Evolutionary conservation across 2,888 invertebrate genomes (phyloP), one percentile per base, ranked within the genome.

Genomic region (Caenorhabditis sp.): DNA sequence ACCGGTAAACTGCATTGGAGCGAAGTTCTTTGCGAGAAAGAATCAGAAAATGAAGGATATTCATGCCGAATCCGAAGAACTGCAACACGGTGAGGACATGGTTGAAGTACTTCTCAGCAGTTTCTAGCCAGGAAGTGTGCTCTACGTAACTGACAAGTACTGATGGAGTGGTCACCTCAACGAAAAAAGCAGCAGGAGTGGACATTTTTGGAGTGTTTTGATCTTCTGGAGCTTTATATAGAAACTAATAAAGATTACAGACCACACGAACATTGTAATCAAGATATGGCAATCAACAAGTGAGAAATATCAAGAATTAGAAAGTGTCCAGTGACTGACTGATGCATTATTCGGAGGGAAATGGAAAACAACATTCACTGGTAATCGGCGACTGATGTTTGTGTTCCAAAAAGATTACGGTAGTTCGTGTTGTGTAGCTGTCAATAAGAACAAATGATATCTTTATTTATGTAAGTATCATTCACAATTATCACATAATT

Each of bases 21-120:
- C 55, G 55, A 26, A 55, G 1, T 28, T 28, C 26, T 15, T 55
- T 55, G 6, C 55, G 55, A n/a, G 55, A 28, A 5, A 55, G 55
- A 11, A 55, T n/a, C 15, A 55, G n/a, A 15, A 55, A 28, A 28
- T 55, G 55, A 28, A 55, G n/a, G 28, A 55, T 8, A n/a, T 55
- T 55, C 15, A 55, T 11, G 26, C 4, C 22, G 26, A 53, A 22
- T 18, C 24, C 51, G 51, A 53, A 26, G 26, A 53, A 13, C 26
- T 53, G 51, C 3, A 53, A 26, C 3, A 53, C 51, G 13, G 47
- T 47, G 47, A 47, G 47, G 4, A 47, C 47, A 11, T 47, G 47
- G 18, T 47, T 47, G 47, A 47, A 47, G 18, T 47, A 20, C 18
- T 47, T 47, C 47, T 47, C 47, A 9, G 47, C 47, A 4, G 6